Percentiles rank a stretch among this genome's conserved stretches.
phyloP scores from a whole-genome alignment of 2,797 vertebrate genomes.

The Enoplosus armatus region DNA sequence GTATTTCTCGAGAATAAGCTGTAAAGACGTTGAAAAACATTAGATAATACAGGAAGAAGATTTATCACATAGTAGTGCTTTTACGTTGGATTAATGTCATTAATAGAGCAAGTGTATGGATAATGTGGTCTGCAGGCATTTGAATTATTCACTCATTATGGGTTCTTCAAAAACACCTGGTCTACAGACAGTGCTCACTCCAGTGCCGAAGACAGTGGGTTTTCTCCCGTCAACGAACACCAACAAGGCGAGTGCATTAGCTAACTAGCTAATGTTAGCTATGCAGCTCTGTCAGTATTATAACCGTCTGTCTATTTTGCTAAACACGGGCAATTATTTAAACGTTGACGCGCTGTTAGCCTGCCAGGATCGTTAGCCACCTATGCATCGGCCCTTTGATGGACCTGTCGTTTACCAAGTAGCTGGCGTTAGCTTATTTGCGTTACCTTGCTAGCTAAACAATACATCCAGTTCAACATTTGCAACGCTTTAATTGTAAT shows the following conservation, averaged over 20 bases:
- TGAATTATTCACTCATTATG: background rate
- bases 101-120: background rate
- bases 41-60: background rate
- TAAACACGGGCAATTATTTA: background rate
- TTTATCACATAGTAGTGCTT: background rate
- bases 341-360: background rate
- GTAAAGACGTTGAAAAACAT: conserved; percentile 24
- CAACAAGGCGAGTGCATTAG: conserved; percentile 43
- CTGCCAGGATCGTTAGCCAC: background rate
- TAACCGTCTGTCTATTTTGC: background rate
- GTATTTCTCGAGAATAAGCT: conserved; percentile 44
- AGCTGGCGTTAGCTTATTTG: conserved; percentile 67
- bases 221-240: conserved; percentile 28
- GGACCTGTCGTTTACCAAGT: conserved; percentile 56
- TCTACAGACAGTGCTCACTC: conserved; percentile 20
- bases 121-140: background rate
- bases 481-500: conserved; percentile 23
- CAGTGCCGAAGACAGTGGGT: conserved; percentile 7
- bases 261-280: conserved; percentile 58
- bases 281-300: conserved; percentile 10
- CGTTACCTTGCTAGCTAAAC: conserved; percentile 77
- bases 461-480: conserved; percentile 66
- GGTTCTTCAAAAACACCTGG: conserved; percentile 3
- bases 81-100: background rate
- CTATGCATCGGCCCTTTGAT: conserved; percentile 50